phyloP scores from a whole-genome alignment of 2,797 vertebrate genomes.

The Cynopterus sphinx region DNA sequence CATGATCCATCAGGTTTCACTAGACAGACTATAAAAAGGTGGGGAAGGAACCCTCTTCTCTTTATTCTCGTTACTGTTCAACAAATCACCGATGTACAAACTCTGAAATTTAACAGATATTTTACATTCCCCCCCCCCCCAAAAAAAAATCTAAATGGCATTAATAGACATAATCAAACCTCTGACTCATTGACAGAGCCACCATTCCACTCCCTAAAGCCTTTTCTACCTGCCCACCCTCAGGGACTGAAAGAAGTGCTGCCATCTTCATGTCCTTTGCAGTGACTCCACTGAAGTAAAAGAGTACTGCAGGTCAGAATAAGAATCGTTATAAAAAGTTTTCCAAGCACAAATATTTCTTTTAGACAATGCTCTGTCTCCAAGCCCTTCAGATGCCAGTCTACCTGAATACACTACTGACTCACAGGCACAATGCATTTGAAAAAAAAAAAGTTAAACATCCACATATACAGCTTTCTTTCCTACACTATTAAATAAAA shows the following conservation, averaged over 20 bases:
- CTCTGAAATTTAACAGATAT: background rate
- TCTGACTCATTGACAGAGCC: background rate
- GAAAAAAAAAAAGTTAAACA: slow-evolving; percentile 45
- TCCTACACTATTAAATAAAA: slow-evolving; percentile 9
- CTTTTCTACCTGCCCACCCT: background rate
- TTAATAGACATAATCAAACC: background rate
- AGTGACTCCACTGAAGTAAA: background rate
- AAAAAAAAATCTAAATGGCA: background rate
- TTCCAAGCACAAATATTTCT: slow-evolving; percentile 7
- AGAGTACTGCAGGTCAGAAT: background rate
- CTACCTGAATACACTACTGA: background rate
- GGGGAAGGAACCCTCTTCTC: background rate
- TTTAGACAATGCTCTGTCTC: slow-evolving; percentile 28
- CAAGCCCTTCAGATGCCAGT: background rate
- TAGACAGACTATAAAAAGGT: background rate
- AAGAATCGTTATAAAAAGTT: slow-evolving; percentile 25
- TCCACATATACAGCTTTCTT: slow-evolving; percentile 14
- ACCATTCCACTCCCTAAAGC: background rate
- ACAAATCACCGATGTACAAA: background rate
- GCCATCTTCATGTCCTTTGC: background rate
- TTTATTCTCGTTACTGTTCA: background rate
- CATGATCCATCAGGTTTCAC: background rate
- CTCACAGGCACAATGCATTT: background rate
- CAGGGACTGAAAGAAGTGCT: background rate
- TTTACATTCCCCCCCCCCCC: background rate